phyloP scores from a whole-genome alignment of 2,888 invertebrate genomes.

The Nomada lathburiana region DNA sequence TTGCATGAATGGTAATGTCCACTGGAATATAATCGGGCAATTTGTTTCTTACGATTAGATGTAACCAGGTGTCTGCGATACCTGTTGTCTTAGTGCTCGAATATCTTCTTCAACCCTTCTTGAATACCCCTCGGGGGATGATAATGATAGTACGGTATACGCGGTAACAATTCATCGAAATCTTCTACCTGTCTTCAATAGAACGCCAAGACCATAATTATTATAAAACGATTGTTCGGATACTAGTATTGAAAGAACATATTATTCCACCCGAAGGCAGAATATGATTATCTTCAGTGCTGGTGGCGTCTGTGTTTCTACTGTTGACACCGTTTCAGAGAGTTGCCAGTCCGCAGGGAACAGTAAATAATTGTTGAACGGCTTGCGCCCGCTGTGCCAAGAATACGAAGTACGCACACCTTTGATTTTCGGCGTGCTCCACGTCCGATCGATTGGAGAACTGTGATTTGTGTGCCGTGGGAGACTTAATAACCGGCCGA shows the following conservation, averaged over 20 bases:
- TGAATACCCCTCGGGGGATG: not conserved
- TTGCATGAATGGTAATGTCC: too few species aligned
- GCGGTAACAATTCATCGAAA: not conserved
- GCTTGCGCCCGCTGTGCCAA: not conserved
- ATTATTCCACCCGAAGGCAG: not conserved
- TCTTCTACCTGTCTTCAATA: not conserved
- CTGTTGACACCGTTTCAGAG: not conserved
- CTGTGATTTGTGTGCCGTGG: not conserved
- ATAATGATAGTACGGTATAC: not conserved
- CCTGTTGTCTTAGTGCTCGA: too few species aligned
- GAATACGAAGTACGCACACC: constrained; percentile 1
- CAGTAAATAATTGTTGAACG: not conserved
- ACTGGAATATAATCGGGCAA: too few species aligned
- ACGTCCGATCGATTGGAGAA: constrained; percentile 3
- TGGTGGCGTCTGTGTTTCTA: not conserved
- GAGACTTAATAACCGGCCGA: constrained; percentile 23
- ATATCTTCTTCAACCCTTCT: too few species aligned
- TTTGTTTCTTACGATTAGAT: too few species aligned
- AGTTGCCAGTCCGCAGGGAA: not conserved
- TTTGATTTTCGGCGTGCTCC: not conserved
- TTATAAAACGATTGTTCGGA: not conserved
- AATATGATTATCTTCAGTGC: constrained; percentile 4
- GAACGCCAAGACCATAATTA: not conserved
- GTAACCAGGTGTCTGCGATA: too few species aligned
- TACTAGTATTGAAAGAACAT: not conserved